Evolutionary conservation across 37 sponge, comb jelly and placozoan species (phyloP), one percentile per base, ranked within the genome.

Genomic region (Aplysina aerophoba): DNA sequence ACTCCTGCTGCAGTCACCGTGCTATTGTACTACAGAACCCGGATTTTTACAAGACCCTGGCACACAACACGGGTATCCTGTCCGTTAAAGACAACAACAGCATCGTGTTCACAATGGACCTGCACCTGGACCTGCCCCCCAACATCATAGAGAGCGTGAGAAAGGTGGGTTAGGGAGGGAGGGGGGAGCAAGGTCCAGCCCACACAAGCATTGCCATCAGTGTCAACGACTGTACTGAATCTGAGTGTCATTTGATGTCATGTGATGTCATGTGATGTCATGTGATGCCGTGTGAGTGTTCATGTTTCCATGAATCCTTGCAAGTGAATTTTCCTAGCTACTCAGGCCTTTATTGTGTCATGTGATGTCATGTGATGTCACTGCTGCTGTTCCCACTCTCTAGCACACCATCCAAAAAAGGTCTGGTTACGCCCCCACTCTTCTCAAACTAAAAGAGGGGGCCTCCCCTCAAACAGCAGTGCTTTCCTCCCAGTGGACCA

Each of bases 381-480:
- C n/a, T n/a, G n/a, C n/a, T n/a, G n/a, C n/a, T n/a, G n/a, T n/a
- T n/a, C n/a, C n/a, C n/a, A 19, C 78, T 53, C 38, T 50, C 25
- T 79, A 92, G 90, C 90, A 93, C 61, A 84, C 82, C 21, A 53
- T 93, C n/a, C 67, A 87, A 59, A 85, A 88, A 5, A 85, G 74
- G 85, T 89, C 89, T 85, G 90, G 85, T 19, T 93, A 77, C 60
- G 83, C 93, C 38, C 93, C 93, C 35, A 73, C 83, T 62, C 82
- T 93, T 62, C 86, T 89, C 73, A 69, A 87, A 39, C 84, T 93
- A 58, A 81, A 75, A 25, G 40, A 75, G 6, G 54, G 54, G n/a
- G n/a, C 78, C 44, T 50, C 17, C 25, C 78, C 50, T 44, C 50
- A 8, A 44, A 44, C 50, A 44, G 50, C 50, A 44, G 50, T 44